phyloP scores from a whole-genome alignment of 2,113 vertebrate species.

The Ochotona curzoniae region DNA sequence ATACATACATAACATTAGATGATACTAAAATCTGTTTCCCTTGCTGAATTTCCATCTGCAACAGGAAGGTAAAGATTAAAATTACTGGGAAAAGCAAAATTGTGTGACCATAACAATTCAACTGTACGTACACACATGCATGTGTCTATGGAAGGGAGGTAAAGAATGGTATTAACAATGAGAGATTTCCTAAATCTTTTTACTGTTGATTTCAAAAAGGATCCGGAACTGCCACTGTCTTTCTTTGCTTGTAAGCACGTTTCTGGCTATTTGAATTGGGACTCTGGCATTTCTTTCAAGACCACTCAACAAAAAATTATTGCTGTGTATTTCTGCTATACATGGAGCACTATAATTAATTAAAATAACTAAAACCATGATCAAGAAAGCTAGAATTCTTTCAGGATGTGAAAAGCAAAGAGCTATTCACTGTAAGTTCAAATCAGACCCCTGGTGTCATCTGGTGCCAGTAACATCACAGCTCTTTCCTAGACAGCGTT shows the following conservation, averaged over 20 bases:
- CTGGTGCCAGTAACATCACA: not conserved
- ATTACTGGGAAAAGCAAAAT: not conserved
- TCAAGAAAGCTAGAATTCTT: not conserved
- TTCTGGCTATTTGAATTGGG: not conserved
- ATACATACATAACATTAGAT: not conserved
- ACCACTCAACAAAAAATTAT: constrained; percentile 8
- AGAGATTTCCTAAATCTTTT: not conserved
- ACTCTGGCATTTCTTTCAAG: not conserved
- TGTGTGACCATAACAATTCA: not conserved
- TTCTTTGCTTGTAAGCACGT: not conserved
- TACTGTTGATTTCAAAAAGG: not conserved
- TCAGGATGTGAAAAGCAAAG: not conserved
- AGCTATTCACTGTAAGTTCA: not conserved
- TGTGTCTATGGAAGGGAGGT: not conserved
- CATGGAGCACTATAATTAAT: not conserved
- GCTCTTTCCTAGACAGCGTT: not conserved
- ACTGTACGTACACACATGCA: not conserved
- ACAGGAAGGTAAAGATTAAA: not conserved
- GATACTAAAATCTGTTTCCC: not conserved
- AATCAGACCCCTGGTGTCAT: not conserved
- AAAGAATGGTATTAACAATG: not conserved
- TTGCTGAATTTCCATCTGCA: not conserved
- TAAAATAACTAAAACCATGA: constrained; percentile 47
- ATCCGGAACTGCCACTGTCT: not conserved
- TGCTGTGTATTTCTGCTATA: constrained; percentile 11